These are phyloP conservation scores for Cabera pusaria DNA, from an alignment of 2,888 invertebrate genomes.

Conservation along the genomic window DNA sequence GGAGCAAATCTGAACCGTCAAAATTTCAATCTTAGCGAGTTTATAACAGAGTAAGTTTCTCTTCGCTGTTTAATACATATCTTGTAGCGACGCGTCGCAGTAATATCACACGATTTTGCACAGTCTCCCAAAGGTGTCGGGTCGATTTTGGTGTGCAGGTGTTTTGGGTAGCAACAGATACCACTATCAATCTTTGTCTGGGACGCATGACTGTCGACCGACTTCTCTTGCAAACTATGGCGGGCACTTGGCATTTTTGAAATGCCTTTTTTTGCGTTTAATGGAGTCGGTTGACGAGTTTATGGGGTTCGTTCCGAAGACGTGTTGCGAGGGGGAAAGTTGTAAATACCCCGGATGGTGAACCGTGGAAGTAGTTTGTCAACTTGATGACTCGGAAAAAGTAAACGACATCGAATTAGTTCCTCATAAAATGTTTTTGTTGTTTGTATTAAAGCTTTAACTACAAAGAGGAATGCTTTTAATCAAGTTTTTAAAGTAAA, in stretches of 20 bases:
- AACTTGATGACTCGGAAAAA: conserved; percentile 19
- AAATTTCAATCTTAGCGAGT: conserved; percentile 32
- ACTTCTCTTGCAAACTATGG: conserved; percentile 50
- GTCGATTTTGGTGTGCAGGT: conserved; percentile 35
- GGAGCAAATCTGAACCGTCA: conserved; percentile 31
- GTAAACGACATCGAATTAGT: conserved; percentile 21
- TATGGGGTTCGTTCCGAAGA: conserved; percentile 29
- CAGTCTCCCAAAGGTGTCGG: conserved; percentile 31
- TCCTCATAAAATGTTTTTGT: conserved; percentile 11
- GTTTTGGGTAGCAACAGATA: conserved; percentile 48
- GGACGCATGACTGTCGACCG: conserved; percentile 43
- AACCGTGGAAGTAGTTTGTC: conserved; percentile 16
- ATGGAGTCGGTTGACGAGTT: conserved; percentile 40
- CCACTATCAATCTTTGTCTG: conserved; percentile 51
- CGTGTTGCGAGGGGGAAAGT: conserved; percentile 16
- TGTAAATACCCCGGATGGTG: conserved; percentile 6
- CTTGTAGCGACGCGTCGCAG: conserved; percentile 28
- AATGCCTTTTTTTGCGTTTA: conserved; percentile 38
- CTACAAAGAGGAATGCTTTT: no score
- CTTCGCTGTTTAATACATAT: conserved; percentile 23
- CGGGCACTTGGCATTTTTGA: conserved; percentile 39
- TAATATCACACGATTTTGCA: conserved; percentile 24
- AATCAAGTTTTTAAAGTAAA: no score
- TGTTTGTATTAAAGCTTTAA: no score
- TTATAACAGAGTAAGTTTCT: conserved; percentile 36